A percentile compares a stretch with the other conserved stretches of the same genome.
Evolutionary conservation across 2,888 invertebrate species (phyloP).

Genomic region (Drosophila peninsularis): DNA sequence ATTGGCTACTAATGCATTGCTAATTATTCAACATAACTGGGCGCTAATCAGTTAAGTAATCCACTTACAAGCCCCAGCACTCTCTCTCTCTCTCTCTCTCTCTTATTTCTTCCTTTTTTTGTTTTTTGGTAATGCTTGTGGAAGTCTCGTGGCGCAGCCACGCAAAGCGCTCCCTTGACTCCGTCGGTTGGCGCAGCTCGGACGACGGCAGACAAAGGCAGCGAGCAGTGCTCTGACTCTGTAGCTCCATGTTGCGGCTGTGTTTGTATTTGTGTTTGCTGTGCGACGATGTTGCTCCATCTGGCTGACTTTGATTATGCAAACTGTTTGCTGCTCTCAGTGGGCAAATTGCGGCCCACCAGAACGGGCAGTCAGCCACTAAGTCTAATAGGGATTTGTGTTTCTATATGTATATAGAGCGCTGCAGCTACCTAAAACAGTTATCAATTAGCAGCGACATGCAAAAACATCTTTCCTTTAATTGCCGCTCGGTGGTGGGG

Average conservation of each 20-base stretch:
- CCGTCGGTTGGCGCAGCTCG: constrained; percentile 12
- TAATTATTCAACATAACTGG: constrained; percentile 52
- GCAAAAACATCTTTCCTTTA: not conserved
- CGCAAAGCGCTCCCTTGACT: constrained; percentile 39
- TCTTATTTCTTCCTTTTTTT: not conserved
- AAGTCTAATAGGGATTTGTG: constrained; percentile 46
- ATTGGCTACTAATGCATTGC: constrained; percentile 30
- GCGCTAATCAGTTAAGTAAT: constrained; percentile 57
- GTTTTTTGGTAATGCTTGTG: constrained; percentile 23
- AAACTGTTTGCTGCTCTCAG: constrained; percentile 38
- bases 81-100: not conserved
- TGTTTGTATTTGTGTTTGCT: constrained; percentile 21
- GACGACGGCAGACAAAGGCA: constrained; percentile 9
- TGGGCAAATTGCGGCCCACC: constrained; percentile 18
- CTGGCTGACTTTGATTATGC: constrained; percentile 49
- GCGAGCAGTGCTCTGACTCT: not conserved
- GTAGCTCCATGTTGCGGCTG: constrained; percentile 3
- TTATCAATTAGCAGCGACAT: not conserved
- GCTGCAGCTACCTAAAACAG: not conserved
- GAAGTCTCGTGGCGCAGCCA: constrained; percentile 27
- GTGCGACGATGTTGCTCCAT: constrained; percentile 16
- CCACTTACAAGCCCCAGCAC: constrained; percentile 34
- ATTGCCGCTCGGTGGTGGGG: too few species aligned
- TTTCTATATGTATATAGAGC: not conserved
- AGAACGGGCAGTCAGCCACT: constrained; percentile 21